Evolutionary conservation across 2,113 vertebrate species (phyloP).

Genomic region (Lampris megalopsis): DNA sequence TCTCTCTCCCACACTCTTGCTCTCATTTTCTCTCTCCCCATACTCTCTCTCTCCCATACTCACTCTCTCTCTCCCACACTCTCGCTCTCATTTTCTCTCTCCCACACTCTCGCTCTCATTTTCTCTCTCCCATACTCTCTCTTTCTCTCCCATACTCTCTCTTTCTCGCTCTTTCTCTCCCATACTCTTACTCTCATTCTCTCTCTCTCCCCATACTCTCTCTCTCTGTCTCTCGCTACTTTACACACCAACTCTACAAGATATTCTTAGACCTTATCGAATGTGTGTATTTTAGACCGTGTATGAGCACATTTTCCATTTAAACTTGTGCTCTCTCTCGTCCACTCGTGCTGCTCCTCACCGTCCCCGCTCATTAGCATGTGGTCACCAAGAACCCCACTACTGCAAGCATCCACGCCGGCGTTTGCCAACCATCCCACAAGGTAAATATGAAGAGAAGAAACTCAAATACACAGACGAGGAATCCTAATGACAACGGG

Average conservation of each 20-base stretch:
- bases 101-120: background rate
- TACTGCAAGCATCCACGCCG: background rate
- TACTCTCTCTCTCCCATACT: no score
- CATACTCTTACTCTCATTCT: constrained; percentile 30
- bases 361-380: background rate
- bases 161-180: no score
- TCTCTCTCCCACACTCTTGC: constrained; percentile 25
- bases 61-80: background rate
- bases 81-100: background rate
- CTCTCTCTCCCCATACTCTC: constrained; percentile 11
- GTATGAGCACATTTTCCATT: background rate
- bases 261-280: constrained; percentile 55
- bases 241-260: constrained; percentile 50
- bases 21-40: constrained; percentile 1
- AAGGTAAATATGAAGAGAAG: background rate
- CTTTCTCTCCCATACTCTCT: constrained; percentile 18
- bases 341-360: background rate
- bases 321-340: background rate
- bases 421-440: background rate
- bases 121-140: constrained; percentile 18
- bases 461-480: background rate
- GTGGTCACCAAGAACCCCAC: background rate
- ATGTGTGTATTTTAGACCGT: constrained; percentile 2
- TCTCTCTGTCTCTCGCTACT: constrained; percentile 51
- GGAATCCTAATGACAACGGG: background rate